Evolutionary conservation across 2,888 invertebrate species (phyloP).

Genomic region (Cerceris ruficornis): DNA sequence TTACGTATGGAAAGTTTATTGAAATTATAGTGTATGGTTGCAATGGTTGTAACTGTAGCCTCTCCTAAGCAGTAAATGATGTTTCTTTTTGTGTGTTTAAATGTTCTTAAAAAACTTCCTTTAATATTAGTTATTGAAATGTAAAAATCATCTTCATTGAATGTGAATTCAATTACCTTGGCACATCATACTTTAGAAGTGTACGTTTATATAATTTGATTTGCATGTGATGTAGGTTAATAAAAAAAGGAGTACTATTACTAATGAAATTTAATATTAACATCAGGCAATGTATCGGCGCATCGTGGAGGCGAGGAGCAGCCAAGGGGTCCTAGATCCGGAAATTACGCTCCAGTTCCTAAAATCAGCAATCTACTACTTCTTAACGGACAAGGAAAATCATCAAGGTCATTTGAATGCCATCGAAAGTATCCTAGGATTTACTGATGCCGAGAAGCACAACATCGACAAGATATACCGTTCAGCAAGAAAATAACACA

Average conservation of each 20-base stretch:
- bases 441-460: slow-evolving; percentile 90
- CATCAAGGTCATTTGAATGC: slow-evolving; percentile 94
- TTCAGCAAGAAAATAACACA: slow-evolving; percentile 73
- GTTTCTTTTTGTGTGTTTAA: too few species aligned
- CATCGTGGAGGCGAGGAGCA: slow-evolving; percentile 89
- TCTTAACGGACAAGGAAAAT: slow-evolving; percentile 94
- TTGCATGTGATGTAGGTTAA: slow-evolving; percentile 68
- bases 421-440: slow-evolving; percentile 95
- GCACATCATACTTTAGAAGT: too few species aligned
- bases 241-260: slow-evolving; percentile 41
- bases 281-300: slow-evolving; percentile 92
- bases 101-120: too few species aligned
- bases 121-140: too few species aligned
- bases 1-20: too few species aligned
- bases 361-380: slow-evolving; percentile 96
- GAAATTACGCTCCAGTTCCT: slow-evolving; percentile 95
- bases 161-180: too few species aligned
- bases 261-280: slow-evolving; percentile 15
- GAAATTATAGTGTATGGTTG: too few species aligned
- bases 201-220: slow-evolving; percentile 62
- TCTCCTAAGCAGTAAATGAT: too few species aligned
- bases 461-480: slow-evolving; percentile 87
- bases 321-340: slow-evolving; percentile 90
- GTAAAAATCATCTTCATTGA: too few species aligned
- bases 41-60: too few species aligned